Base-by-base conservation (phyloP, 2,888 invertebrate species). In the Epistrophe grossulariae region DNA sequence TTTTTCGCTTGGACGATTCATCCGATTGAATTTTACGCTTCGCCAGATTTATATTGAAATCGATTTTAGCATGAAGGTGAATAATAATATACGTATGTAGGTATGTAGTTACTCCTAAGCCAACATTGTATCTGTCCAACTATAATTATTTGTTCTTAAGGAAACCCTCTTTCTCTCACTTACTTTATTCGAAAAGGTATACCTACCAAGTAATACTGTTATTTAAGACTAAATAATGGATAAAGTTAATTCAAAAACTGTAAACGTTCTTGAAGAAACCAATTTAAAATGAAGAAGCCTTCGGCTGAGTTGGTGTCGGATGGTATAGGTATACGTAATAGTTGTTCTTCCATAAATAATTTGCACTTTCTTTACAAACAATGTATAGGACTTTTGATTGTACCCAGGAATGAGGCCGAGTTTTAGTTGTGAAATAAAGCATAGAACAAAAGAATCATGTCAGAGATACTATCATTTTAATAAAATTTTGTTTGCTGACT, bases 11-110 rank as follows among this genome's bases (percentile, higher is more conserved):
- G 68, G 66, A 48, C 66, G 45, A 55, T 0, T 72, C 40, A 40
- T 79, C 50, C 64, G 28, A 84, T 77, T 77, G 80, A 84, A 84
- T 80, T 77, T 72, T 2, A 84, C 35, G 80, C 76, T 72, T 72
- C 59, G 38, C 28, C 38, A 45, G 59, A 35, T 71, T 31, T 28
- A 7, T 59, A 62, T 59, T 35, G 40, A 55, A 77, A 71, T 50
- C 15, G 11, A 70, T 81, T 76, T 70, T 43, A 74, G 43, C 60
- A n/a, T 59, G 43, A 15, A 52, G 52, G 43, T 62, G 43, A 68
- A 70, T 40, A 50, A 10, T 0, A 4, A 11, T 19, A 15, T 13
- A 31, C 3, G 24, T 24, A 24, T 24, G 24, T 24, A 24, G 24
- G 24, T 24, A 24, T 24, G 3, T n/a, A n/a, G n/a, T n/a, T n/a